phyloP scores from a whole-genome alignment of 2,113 vertebrate species.

The Turnix velox region DNA sequence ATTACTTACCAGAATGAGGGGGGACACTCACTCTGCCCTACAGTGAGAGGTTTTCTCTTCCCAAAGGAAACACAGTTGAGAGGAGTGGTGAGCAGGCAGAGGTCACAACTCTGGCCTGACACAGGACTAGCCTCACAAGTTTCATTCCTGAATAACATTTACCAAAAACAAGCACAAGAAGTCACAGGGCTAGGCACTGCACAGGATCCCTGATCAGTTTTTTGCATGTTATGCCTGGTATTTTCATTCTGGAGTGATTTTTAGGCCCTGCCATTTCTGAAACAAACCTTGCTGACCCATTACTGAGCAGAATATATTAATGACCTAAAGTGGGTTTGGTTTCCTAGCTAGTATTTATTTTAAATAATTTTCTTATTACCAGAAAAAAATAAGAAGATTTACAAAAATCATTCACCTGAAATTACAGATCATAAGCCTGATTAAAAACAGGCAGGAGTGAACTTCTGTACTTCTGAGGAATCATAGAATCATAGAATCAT shows the following conservation, averaged over 20 bases:
- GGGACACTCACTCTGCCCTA: background rate
- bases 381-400: background rate
- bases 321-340: background rate
- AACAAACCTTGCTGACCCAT: background rate
- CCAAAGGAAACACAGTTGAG: accelerated
- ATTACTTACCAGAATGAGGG: background rate
- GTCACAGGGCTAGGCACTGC: background rate
- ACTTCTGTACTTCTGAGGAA: accelerated
- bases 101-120: accelerated
- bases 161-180: background rate
- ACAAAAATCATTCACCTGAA: background rate
- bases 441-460: background rate
- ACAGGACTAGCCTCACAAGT: accelerated
- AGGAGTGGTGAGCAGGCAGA: accelerated
- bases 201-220: accelerated
- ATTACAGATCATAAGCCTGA: background rate
- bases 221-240: accelerated
- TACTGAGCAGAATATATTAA: background rate
- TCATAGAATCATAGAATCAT: too few species aligned
- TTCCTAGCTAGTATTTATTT: background rate
- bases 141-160: background rate
- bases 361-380: background rate
- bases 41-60: background rate
- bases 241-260: background rate
- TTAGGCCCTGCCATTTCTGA: background rate